These are phyloP conservation scores for Leucoraja ocellata DNA, from an alignment of 2,797 vertebrate species.

Conservation along the genomic window DNA sequence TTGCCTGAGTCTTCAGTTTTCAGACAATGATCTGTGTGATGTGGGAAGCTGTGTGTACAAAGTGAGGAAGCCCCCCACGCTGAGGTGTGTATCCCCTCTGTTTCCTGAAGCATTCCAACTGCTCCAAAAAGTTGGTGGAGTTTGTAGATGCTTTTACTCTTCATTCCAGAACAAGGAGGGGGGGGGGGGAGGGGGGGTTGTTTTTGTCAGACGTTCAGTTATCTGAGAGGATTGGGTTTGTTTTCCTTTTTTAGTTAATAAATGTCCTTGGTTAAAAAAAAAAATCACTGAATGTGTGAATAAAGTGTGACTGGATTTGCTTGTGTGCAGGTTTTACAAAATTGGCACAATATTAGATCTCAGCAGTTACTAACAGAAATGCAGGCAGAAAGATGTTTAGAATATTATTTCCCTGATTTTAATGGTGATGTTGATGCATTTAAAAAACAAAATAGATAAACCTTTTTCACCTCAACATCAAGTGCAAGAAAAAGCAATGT, in stretches of 20 bases:
- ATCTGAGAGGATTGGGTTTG: neutral
- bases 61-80: conserved; percentile 63
- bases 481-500: neutral
- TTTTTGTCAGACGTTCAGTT: conserved; percentile 47
- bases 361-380: neutral
- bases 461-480: neutral
- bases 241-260: neutral
- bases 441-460: neutral
- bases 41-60: conserved; percentile 56
- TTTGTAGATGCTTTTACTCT: conserved; percentile 60
- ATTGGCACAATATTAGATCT: neutral
- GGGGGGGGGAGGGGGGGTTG: neutral
- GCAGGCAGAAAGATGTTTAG: neutral
- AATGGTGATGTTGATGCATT: neutral
- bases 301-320: neutral
- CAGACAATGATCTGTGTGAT: conserved; percentile 57
- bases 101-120: conserved; percentile 47
- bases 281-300: neutral
- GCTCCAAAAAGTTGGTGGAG: conserved; percentile 43
- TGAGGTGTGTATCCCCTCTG: conserved; percentile 44
- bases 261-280: neutral
- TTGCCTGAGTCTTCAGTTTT: conserved; percentile 47
- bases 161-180: conserved; percentile 48
- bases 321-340: no score
- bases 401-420: neutral